A percentile compares a stretch with the other conserved stretches of the same genome.
Conservation (phyloP, 2,113 vertebrate genomes). For the Columba janthina region DNA sequence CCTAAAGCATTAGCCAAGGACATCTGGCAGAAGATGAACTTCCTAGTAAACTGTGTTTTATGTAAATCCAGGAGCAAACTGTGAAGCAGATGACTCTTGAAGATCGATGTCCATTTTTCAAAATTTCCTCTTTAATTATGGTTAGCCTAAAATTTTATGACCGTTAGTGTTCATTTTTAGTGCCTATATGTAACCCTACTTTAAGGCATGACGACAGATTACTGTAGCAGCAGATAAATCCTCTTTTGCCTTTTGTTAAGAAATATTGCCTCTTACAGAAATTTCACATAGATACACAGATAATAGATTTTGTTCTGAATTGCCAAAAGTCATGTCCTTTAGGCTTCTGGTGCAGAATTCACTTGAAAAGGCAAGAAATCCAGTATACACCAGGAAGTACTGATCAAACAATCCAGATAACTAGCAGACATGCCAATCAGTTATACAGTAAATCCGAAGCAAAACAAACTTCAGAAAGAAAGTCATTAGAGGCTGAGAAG, state of each 20-base stretch:
- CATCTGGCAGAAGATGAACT: neutral
- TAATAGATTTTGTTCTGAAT: neutral
- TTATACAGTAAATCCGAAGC: neutral
- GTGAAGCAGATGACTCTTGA: neutral
- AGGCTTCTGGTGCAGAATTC: neutral
- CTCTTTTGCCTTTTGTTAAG: neutral
- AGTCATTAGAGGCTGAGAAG: neutral
- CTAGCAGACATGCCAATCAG: neutral
- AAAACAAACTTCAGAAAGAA: neutral
- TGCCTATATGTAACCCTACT: neutral
- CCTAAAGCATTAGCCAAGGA: neutral
- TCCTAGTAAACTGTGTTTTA: neutral
- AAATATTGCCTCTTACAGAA: neutral
- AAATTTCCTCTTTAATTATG: neutral
- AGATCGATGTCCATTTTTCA: accelerated
- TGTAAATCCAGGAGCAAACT: neutral
- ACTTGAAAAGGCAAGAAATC: neutral
- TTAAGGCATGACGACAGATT: neutral
- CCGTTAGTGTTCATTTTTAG: neutral
- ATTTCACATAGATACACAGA: neutral
- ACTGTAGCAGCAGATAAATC: neutral
- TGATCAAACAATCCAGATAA: neutral
- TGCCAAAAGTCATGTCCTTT: neutral
- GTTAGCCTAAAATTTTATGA: neutral
- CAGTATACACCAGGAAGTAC: neutral